Evolutionary conservation across 2,113 vertebrate genomes (phyloP).

Genomic region (Lepus timidus): DNA sequence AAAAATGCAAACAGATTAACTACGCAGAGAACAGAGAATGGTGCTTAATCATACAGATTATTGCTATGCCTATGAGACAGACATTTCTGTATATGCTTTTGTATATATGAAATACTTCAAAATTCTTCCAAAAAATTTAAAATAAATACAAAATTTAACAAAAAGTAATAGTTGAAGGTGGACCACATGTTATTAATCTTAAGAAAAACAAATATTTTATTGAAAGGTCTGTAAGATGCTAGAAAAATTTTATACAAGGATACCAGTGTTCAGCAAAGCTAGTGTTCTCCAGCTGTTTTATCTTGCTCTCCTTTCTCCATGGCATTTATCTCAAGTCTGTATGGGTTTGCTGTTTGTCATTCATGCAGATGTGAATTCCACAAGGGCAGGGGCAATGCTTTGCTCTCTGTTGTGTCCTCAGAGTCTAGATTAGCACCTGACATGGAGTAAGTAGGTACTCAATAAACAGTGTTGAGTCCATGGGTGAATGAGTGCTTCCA

Average conservation of each 20-base stretch:
- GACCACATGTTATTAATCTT: not conserved
- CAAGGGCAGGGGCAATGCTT: not conserved
- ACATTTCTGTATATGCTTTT: not conserved
- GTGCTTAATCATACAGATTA: not conserved
- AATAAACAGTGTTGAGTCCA: not conserved
- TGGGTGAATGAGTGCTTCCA: not conserved
- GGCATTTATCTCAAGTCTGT: not conserved
- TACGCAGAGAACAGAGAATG: not conserved
- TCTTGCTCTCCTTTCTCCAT: not conserved
- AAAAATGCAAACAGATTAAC: not conserved
- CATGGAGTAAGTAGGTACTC: not conserved
- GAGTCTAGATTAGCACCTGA: not conserved
- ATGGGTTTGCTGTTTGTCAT: not conserved
- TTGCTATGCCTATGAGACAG: not conserved
- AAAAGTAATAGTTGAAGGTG: not conserved
- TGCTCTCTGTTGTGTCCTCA: not conserved
- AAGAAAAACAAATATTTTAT: conserved; percentile 28
- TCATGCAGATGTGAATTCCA: not conserved
- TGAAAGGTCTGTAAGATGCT: not conserved
- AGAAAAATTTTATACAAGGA: not conserved
- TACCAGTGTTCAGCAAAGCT: not conserved
- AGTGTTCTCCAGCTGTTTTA: not conserved
- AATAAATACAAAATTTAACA: not conserved
- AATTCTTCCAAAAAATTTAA: not conserved
- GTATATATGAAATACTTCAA: not conserved